Base-by-base conservation (phyloP, 2,888 invertebrate genomes). In the Xestia xanthographa region DNA sequence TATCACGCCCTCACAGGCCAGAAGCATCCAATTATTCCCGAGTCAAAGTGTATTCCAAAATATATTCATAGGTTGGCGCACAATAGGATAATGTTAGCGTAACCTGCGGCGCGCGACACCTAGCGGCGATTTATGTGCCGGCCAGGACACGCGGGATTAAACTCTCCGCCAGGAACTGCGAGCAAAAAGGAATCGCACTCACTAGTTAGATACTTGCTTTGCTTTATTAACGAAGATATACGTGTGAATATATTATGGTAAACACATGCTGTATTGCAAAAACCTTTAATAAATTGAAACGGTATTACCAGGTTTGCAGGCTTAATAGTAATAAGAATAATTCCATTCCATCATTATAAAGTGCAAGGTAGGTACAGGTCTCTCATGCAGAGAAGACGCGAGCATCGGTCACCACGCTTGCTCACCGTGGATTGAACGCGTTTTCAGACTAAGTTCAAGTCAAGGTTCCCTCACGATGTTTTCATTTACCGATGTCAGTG, bases 71-170 rank as follows among this genome's bases (percentile, higher is more conserved):
- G 65, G 78, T 56, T 69, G 48, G 74, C 22, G 48, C 65, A 83
- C 72, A 83, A 80, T 75, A 78, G 73, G 70, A 79, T 75, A 86
- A 72, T 76, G 77, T 88, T 77, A 84, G 72, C 70, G 77, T 84
- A 86, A 84, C 84, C 86, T 81, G 74, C 77, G 22, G 62, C n/a
- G 65, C 69, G 71, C 79, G 72, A 77, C 84, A 84, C 85, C 75
- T 76, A 77, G 72, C 75, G 71, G 75, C 84, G 62, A 88, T 86
- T 77, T 87, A 87, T 86, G 75, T 73, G 68, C 67, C 75, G 58
- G 71, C 48, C 75, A 69, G 87, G 78, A 83, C 78, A 69, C 75
- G 29, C 70, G 43, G 84, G 79, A 86, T 88, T 88, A 87, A 66
- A 76, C 69, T 76, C 75, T 72, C 78, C 53, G 74, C 66, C 58